A percentile compares a stretch with the other conserved stretches of the same genome.
Evolutionary conservation across 2,888 invertebrate genomes (phyloP).

Genomic region (Andrena bucephala): DNA sequence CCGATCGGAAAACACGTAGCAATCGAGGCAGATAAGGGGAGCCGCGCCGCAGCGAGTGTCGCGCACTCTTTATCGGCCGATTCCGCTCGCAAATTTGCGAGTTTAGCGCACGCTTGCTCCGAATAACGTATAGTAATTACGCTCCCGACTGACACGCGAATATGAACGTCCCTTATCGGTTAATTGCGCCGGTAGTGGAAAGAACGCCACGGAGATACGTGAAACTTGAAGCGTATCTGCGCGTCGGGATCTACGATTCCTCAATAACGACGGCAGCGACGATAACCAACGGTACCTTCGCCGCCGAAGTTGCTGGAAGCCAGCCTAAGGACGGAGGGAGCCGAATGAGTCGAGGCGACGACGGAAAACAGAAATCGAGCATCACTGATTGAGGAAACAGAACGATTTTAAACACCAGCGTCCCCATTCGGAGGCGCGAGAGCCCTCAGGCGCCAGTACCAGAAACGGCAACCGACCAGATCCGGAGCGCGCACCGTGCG

Average conservation of each 20-base stretch:
- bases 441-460: not conserved
- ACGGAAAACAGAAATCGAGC: not conserved
- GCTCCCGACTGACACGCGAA: conserved; percentile 38
- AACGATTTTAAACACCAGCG: not conserved
- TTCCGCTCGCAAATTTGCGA: conserved; percentile 56
- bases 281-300: conserved; percentile 31
- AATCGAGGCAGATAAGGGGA: conserved; percentile 51
- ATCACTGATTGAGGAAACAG: not conserved
- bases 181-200: conserved; percentile 36
- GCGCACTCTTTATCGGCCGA: conserved; percentile 51
- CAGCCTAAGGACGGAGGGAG: not conserved
- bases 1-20: conserved; percentile 55
- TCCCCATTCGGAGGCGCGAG: too few species aligned
- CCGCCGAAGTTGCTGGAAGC: not conserved
- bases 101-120: conserved; percentile 47
- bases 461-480: not conserved
- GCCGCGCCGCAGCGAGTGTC: not conserved
- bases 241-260: conserved; percentile 30
- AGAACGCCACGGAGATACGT: conserved; percentile 1
- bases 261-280: conserved; percentile 21
- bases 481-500: not conserved
- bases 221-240: conserved; percentile 27
- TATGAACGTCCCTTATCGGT: conserved; percentile 50
- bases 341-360: not conserved
- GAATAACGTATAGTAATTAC: conserved; percentile 57